Percentiles rank a stretch among this genome's conserved stretches.
Conservation (phyloP, 2,888 invertebrate species). For the Myopa testacea region DNA sequence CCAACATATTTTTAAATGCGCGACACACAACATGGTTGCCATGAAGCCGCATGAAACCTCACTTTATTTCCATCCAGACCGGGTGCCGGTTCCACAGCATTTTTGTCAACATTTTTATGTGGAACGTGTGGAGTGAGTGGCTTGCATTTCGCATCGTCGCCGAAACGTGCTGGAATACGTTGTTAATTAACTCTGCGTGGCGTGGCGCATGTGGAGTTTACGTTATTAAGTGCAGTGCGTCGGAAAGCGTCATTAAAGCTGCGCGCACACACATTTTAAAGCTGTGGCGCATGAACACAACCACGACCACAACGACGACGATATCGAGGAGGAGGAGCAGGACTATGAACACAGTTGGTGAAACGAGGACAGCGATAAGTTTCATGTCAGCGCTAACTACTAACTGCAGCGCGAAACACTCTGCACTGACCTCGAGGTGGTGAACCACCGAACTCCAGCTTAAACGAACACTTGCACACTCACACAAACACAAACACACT, state of each 20-base stretch:
- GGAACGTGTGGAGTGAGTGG: background rate
- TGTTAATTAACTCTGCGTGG: conserved; percentile 12
- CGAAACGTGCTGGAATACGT: background rate
- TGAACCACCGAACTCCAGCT: background rate
- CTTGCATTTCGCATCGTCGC: background rate
- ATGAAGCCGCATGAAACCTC: too few species aligned
- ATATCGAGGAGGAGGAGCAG: background rate
- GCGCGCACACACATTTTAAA: background rate
- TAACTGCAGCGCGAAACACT: background rate
- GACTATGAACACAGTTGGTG: background rate
- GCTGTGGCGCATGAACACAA: background rate
- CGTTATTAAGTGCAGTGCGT: conserved; percentile 11
- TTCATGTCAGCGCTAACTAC: background rate
- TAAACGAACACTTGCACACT: background rate
- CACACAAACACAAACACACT: background rate
- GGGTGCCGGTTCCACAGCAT: background rate
- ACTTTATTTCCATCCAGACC: too few species aligned
- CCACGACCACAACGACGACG: background rate
- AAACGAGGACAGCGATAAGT: background rate
- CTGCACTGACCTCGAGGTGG: background rate
- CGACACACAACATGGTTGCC: too few species aligned
- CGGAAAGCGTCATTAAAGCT: conserved; percentile 5
- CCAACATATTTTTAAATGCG: too few species aligned
- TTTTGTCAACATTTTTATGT: background rate
- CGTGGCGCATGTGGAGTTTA: background rate